Evolutionary conservation across 2,113 vertebrate species (phyloP), one percentile per base, ranked within the genome.

Genomic region (Oncorhynchus gorbuscha): DNA sequence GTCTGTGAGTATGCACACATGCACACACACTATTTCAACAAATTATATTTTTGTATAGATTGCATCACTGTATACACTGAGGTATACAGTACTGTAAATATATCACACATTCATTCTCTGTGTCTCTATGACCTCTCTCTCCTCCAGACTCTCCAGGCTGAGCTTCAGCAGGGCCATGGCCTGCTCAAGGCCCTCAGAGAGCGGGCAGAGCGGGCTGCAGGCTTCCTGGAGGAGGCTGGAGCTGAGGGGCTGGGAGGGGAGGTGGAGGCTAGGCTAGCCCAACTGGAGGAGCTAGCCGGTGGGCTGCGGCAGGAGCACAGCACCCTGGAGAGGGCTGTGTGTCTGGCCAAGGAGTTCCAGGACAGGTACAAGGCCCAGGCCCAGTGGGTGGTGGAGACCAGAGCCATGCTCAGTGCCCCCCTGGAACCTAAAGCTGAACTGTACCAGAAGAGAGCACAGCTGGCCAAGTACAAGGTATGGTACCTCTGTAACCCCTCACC

Each of bases 391-490:
- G 81, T 78, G 1, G 97, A 98, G 51, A 95, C 95, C 72, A 93
- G 91, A 71, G 88, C 85, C 22, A 76, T 96, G 77, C 92, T 99
- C 16, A 88, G 84, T n/a, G 64, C 79, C 32, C 94, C 95, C 0
- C 91, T 94, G 18, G 97, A 98, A 76, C 93, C 95, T 79, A 99
- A 97, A 87, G 94, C 94, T 45, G 97, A 99, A 80, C 91, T 99
- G 5, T 99, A 97, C 89, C 97, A 99, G 88, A 96, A 97, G 69
- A 98, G 97, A 89, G 97, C 96, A 1, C 97, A 99, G 69, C 87
- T 99, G 58, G 95, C 96, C 5, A 99, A 98, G 88, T 97, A 98
- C 76, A 99, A 99, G 97, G 98, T 99, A 59, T n/a, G 90, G 45
- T 9, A 84, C 8, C 5, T 49, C 30, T 11, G 24, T 30, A 49